Evolutionary conservation across 2,113 vertebrate genomes (phyloP).

Genomic region (Gadus macrocephalus): DNA sequence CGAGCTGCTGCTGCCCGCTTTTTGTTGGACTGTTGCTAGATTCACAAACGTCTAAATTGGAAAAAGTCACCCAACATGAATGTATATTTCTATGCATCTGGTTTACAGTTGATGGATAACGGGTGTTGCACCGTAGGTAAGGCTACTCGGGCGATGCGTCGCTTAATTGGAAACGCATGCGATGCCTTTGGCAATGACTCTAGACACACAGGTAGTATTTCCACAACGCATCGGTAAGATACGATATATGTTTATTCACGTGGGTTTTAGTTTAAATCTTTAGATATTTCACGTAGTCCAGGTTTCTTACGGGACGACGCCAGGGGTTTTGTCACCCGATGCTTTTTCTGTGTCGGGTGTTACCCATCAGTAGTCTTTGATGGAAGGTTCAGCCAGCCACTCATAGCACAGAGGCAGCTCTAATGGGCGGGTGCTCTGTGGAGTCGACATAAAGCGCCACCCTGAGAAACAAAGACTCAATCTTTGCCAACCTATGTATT

Average conservation of each 20-base stretch:
- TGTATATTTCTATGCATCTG: too few relatives aligned
- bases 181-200: not conserved
- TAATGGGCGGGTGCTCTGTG: constrained; percentile 34
- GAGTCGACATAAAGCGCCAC: constrained; percentile 25
- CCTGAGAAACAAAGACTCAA: constrained; percentile 46
- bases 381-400: constrained; percentile 56
- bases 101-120: not conserved
- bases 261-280: not conserved
- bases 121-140: not conserved
- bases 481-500: constrained; percentile 19
- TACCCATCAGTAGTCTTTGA: constrained; percentile 50
- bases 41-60: too few relatives aligned
- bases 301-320: not conserved
- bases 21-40: constrained; percentile 13
- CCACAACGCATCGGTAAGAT: not conserved
- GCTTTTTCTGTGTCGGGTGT: constrained; percentile 69
- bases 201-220: too few relatives aligned
- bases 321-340: constrained; percentile 63
- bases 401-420: constrained; percentile 35
- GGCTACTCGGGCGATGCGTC: not conserved
- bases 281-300: not conserved
- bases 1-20: constrained; percentile 58
- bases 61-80: too few relatives aligned
- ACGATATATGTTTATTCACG: not conserved
- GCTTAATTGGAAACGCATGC: constrained; percentile 30